Percentiles rank a stretch among this genome's conserved stretches.
These are phyloP conservation scores for Hystrix brachyura DNA, from an alignment of 2,113 vertebrate genomes.

Conservation along the genomic window DNA sequence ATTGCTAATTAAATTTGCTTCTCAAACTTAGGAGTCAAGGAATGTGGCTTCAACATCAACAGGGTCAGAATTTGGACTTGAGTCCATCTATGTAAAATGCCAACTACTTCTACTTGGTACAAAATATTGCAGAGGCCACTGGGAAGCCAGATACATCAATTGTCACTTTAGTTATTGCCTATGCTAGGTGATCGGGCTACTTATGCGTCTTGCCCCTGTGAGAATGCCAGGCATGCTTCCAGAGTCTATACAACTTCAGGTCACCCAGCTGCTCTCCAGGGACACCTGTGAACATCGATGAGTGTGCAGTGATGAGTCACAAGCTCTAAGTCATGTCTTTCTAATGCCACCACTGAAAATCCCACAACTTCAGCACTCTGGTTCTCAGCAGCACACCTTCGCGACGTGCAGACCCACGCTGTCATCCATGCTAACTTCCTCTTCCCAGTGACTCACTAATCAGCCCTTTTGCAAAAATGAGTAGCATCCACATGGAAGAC, in stretches of 20 bases:
- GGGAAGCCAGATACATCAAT: not conserved
- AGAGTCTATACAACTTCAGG: not conserved
- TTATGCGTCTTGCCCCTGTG: fast-evolving
- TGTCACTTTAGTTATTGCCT: not conserved
- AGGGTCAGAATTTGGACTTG: not conserved
- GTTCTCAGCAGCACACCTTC: not conserved
- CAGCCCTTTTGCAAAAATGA: slow-evolving; percentile 32
- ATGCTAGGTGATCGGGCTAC: fast-evolving
- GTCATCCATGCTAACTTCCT: not conserved
- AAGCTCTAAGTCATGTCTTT: slow-evolving; percentile 27
- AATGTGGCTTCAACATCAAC: not conserved
- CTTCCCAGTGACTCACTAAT: slow-evolving; percentile 46
- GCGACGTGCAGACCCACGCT: not conserved
- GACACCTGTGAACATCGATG: slow-evolving; percentile 5
- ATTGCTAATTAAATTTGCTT: fast-evolving
- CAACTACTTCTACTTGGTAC: not conserved
- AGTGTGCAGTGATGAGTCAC: not conserved
- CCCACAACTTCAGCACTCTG: not conserved
- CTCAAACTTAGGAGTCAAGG: not conserved
- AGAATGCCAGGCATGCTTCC: fast-evolving
- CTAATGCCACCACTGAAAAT: not conserved
- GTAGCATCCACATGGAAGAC: not conserved
- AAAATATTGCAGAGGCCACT: not conserved
- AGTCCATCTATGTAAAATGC: not conserved
- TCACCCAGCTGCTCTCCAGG: not conserved